Evolutionary conservation across 1,140 invertebrate genomes (phyloP).

Genomic region (Drosophila jambulina): DNA sequence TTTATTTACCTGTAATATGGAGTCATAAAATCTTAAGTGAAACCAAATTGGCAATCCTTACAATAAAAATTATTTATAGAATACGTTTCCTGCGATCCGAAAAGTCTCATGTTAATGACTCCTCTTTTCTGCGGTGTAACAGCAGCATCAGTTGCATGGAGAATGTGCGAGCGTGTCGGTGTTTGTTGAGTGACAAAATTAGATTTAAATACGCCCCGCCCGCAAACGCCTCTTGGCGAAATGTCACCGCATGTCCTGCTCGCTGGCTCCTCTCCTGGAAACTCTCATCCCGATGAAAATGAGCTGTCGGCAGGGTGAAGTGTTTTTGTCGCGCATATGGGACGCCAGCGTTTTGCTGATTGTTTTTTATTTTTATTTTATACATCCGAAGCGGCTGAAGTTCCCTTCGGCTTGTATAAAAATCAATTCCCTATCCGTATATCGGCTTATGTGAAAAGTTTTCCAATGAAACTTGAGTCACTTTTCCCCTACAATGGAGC

Average conservation of each 20-base stretch:
- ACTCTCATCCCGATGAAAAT: slow-evolving; percentile 55
- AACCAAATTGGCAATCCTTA: not conserved
- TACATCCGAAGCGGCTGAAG: slow-evolving; percentile 21
- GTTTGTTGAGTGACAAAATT: slow-evolving; percentile 79
- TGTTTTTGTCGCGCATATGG: slow-evolving; percentile 34
- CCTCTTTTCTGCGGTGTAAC: slow-evolving; percentile 2
- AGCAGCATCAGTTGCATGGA: slow-evolving; percentile 31
- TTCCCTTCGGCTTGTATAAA: slow-evolving; percentile 27
- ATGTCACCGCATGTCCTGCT: slow-evolving; percentile 76
- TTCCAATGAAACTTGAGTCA: slow-evolving; percentile 64
- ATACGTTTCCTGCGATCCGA: fast-evolving
- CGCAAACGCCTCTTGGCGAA: slow-evolving; percentile 56
- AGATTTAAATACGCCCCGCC: slow-evolving; percentile 79
- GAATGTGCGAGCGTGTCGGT: slow-evolving; percentile 56
- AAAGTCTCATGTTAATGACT: too few species aligned
- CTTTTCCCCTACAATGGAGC: slow-evolving; percentile 10
- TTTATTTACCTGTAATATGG: not conserved
- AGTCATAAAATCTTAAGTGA: not conserved
- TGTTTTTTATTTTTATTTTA: slow-evolving; percentile 50
- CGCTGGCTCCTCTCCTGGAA: slow-evolving; percentile 12
- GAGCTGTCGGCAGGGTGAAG: slow-evolving; percentile 59
- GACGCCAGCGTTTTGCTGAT: slow-evolving; percentile 40
- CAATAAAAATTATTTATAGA: too few species aligned
- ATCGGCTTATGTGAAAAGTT: slow-evolving; percentile 73
- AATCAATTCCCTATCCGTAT: slow-evolving; percentile 72